Evolutionary conservation across 2,888 invertebrate species (phyloP).

Genomic region (Eilema sororculum): DNA sequence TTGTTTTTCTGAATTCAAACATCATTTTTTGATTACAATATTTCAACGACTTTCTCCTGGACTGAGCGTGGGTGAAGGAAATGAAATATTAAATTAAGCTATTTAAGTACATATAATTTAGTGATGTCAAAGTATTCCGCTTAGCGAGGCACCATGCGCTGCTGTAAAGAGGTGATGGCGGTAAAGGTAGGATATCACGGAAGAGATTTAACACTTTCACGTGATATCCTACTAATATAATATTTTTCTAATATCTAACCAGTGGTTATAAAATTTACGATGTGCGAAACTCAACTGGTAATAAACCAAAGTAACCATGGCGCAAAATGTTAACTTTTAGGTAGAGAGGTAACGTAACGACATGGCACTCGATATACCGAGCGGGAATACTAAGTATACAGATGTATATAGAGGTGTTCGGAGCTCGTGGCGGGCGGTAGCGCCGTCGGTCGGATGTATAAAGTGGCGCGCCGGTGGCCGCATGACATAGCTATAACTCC

Average conservation of each 20-base stretch:
- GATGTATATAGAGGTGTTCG: slow-evolving; percentile 56
- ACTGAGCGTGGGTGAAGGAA: no score
- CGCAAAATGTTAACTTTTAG: slow-evolving; percentile 47
- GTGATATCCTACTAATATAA: no score
- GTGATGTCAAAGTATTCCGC: no score
- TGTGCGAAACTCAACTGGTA: slow-evolving; percentile 36
- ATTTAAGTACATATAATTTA: no score
- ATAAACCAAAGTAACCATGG: slow-evolving; percentile 28
- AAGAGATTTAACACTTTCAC: no score
- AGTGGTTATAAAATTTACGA: slow-evolving; percentile 48
- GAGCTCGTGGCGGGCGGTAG: slow-evolving; percentile 75
- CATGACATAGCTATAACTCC: slow-evolving; percentile 86
- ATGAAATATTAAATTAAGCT: no score
- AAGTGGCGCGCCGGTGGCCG: slow-evolving; percentile 87
- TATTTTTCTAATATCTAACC: slow-evolving; percentile 34
- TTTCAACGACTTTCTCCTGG: no score
- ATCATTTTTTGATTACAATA: no score
- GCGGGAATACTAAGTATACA: slow-evolving; percentile 57
- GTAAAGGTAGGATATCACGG: no score
- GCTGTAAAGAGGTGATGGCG: no score
- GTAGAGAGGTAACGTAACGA: slow-evolving; percentile 49
- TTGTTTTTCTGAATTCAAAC: no score
- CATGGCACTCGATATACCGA: slow-evolving; percentile 47
- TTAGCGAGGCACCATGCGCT: no score
- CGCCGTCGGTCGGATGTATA: slow-evolving; percentile 81